Evolutionary conservation across 2,888 invertebrate genomes (phyloP).

Genomic region (Ryuthela nishihirai): DNA sequence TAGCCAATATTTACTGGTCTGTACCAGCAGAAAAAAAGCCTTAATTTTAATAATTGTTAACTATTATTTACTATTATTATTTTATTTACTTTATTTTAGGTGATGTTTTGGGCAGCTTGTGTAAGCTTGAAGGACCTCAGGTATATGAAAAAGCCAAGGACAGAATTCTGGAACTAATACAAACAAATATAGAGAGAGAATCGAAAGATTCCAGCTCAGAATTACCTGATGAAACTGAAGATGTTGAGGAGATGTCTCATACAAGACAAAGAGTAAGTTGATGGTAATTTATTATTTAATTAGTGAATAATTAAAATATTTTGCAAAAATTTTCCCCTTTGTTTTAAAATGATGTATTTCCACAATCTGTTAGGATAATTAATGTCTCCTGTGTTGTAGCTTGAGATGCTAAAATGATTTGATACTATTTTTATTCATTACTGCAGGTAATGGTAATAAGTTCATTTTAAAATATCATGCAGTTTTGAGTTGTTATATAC

Average conservation of each 20-base stretch:
- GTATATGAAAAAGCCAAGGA: conserved; percentile 49
- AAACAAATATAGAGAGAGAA: conserved; percentile 52
- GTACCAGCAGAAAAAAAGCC: too few relatives aligned
- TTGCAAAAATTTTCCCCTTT: neutral
- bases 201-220: conserved; percentile 42
- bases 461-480: too few relatives aligned
- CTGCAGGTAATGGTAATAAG: too few relatives aligned
- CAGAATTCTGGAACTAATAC: conserved; percentile 51
- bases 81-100: conserved; percentile 45
- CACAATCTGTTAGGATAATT: too few relatives aligned
- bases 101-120: conserved; percentile 53
- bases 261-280: neutral
- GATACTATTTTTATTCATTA: too few relatives aligned
- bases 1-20: too few relatives aligned
- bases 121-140: conserved; percentile 49
- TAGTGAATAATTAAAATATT: neutral
- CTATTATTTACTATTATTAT: neutral
- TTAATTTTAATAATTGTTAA: too few relatives aligned
- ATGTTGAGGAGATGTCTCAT: conserved; percentile 27
- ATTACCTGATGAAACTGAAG: conserved; percentile 13
- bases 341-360: too few relatives aligned
- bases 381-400: too few relatives aligned
- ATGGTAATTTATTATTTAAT: neutral
- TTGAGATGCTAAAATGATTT: too few relatives aligned
- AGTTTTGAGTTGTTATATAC: too few relatives aligned